Conservation (phyloP, 2,113 vertebrate genomes). For the Laticauda laticaudata region DNA sequence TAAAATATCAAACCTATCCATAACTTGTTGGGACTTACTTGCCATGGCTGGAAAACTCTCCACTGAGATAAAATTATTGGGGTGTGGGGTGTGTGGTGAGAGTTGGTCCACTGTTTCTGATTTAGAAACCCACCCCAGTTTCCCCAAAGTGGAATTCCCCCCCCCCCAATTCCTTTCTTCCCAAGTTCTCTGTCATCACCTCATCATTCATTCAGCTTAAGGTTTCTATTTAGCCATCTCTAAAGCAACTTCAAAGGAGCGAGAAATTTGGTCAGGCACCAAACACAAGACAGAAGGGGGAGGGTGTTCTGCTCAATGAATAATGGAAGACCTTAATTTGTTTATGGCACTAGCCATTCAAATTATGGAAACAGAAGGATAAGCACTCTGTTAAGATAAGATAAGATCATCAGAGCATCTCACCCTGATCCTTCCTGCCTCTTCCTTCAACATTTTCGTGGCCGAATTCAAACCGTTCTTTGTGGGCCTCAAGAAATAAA, state of each 20-base stretch:
- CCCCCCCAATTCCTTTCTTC: constrained; percentile 66
- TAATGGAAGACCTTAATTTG: constrained; percentile 37
- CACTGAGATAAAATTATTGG: constrained; percentile 64
- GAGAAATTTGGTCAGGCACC: constrained; percentile 64
- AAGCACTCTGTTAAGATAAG: constrained; percentile 37
- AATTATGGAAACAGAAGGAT: constrained; percentile 59
- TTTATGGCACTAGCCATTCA: constrained; percentile 70
- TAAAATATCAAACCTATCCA: constrained; percentile 65
- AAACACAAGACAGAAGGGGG: constrained; percentile 53
- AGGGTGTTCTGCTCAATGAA: too few relatives aligned
- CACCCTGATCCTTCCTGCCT: too few relatives aligned
- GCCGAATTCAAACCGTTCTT: too few relatives aligned
- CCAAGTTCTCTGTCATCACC: constrained; percentile 74
- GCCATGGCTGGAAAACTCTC: constrained; percentile 66
- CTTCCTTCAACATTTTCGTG: too few relatives aligned
- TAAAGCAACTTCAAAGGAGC: constrained; percentile 79
- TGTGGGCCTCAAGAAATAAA: too few relatives aligned
- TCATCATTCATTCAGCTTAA: constrained; percentile 74
- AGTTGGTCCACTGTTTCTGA: constrained; percentile 64
- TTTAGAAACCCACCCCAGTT: constrained; percentile 57
- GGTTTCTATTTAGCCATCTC: constrained; percentile 69
- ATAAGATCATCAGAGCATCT: too few relatives aligned
- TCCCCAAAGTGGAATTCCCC: constrained; percentile 55
- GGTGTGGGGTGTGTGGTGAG: constrained; percentile 3
- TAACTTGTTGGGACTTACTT: constrained; percentile 69